Percentiles rank a stretch among this genome's conserved stretches.
These are phyloP conservation scores for Rhegmatorhina hoffmannsi DNA, from an alignment of 2,113 vertebrate species.

Conservation along the genomic window DNA sequence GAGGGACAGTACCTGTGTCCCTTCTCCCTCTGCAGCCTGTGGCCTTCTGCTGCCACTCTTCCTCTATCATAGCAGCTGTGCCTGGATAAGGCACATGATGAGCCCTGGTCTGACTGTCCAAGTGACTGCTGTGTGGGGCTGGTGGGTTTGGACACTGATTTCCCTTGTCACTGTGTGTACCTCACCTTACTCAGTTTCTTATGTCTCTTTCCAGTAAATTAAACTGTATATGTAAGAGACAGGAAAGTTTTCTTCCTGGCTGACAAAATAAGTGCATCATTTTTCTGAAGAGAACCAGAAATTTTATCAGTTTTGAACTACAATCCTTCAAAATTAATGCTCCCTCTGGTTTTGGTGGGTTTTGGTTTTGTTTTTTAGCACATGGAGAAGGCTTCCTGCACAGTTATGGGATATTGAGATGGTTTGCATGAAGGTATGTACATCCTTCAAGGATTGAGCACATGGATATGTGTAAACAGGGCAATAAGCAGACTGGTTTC, in stretches of 20 bases:
- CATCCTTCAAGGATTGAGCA: background rate
- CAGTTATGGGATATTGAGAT: background rate
- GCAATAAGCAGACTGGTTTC: background rate
- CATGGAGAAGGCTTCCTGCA: background rate
- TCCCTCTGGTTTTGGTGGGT: background rate
- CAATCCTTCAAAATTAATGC: background rate
- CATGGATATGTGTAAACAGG: background rate
- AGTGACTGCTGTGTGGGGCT: background rate
- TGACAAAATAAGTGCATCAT: background rate
- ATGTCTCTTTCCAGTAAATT: background rate
- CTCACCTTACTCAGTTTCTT: background rate
- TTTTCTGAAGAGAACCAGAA: background rate
- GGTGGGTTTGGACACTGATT: background rate
- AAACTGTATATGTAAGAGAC: background rate
- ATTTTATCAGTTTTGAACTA: background rate
- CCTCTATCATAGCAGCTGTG: background rate
- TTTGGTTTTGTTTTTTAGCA: background rate
- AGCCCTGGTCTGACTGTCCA: fast-evolving
- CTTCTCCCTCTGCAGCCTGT: background rate
- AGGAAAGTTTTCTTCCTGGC: background rate
- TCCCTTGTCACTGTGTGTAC: background rate
- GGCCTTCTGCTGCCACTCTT: background rate
- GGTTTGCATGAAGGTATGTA: background rate
- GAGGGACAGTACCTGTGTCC: fast-evolving
- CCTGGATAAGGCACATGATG: fast-evolving